A percentile compares a stretch with the other conserved stretches of the same genome.
These are phyloP conservation scores for Panonychus citri DNA, from an alignment of 1,140 invertebrate genomes.

Conservation along the genomic window DNA sequence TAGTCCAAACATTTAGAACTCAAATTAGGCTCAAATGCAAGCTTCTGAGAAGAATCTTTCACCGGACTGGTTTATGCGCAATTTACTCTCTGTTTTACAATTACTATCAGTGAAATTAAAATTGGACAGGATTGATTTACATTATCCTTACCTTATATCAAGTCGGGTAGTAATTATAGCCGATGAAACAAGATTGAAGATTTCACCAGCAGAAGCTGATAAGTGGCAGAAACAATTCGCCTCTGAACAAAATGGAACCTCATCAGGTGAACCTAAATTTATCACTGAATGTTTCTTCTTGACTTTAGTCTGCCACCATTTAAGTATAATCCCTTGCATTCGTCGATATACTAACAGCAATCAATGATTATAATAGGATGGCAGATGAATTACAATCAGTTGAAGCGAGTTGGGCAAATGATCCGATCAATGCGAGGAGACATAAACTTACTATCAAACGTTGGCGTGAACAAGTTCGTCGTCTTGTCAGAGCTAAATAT, in stretches of 20 bases:
- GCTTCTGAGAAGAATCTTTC: slow-evolving; percentile 14
- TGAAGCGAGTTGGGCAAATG: slow-evolving; percentile 19
- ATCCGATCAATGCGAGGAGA: neutral
- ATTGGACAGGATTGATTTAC: slow-evolving; percentile 63
- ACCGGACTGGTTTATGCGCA: slow-evolving; percentile 68
- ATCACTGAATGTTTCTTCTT: slow-evolving; percentile 74
- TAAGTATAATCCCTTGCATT: slow-evolving; percentile 52
- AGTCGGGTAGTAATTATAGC: slow-evolving; percentile 49
- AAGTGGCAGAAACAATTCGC: slow-evolving; percentile 3
- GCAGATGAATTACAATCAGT: slow-evolving; percentile 40
- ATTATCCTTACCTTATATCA: slow-evolving; percentile 44
- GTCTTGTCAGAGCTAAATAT: slow-evolving; percentile 30
- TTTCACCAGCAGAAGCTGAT: slow-evolving; percentile 18
- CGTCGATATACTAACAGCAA: slow-evolving; percentile 38
- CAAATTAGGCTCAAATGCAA: slow-evolving; percentile 57
- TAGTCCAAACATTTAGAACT: too few relatives aligned
- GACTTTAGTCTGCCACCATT: slow-evolving; percentile 54
- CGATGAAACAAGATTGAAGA: slow-evolving; percentile 16
- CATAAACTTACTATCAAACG: slow-evolving; percentile 17
- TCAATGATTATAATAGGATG: slow-evolving; percentile 46
- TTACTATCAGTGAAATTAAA: slow-evolving; percentile 40
- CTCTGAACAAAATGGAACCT: neutral
- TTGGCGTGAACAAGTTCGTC: slow-evolving; percentile 8
- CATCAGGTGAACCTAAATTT: slow-evolving; percentile 34
- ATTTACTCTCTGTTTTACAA: slow-evolving; percentile 51